A percentile compares a stretch with the other conserved stretches of the same genome.
Conservation (phyloP, 2,113 vertebrate species). For the Saccopteryx leptura region DNA sequence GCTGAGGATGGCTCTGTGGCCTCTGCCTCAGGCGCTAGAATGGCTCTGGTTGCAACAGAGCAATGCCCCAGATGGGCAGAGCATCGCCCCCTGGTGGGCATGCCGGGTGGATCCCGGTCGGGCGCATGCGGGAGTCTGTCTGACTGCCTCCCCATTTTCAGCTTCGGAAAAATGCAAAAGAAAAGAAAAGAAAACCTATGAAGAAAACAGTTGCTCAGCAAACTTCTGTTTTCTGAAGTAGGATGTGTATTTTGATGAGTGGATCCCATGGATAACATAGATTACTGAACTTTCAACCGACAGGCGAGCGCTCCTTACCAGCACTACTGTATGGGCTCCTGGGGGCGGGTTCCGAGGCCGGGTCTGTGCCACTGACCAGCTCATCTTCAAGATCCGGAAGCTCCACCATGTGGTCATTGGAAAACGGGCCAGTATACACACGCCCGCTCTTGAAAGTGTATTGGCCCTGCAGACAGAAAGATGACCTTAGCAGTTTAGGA, state of each 20-base stretch:
- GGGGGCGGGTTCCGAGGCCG: slow-evolving; percentile 11
- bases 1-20: too few relatives aligned
- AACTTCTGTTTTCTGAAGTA: neutral
- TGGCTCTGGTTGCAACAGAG: too few relatives aligned
- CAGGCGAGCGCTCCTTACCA: slow-evolving; percentile 76
- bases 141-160: too few relatives aligned
- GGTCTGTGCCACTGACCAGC: slow-evolving; percentile 34
- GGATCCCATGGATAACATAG: neutral
- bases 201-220: neutral
- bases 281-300: neutral
- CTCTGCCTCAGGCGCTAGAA: too few relatives aligned
- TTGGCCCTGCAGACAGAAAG: slow-evolving; percentile 88
- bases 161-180: too few relatives aligned
- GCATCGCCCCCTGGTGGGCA: too few relatives aligned
- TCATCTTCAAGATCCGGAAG: slow-evolving; percentile 54
- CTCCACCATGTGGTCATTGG: slow-evolving; percentile 86
- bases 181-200: neutral
- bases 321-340: neutral
- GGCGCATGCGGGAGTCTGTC: too few relatives aligned
- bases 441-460: slow-evolving; percentile 90
- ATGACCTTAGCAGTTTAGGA: neutral
- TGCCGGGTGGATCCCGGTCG: too few relatives aligned
- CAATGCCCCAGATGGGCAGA: too few relatives aligned
- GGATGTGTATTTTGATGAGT: neutral
- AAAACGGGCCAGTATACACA: slow-evolving; percentile 89